Base-by-base conservation (phyloP, 2,888 invertebrate species). In the Ochlodes sylvanus region DNA sequence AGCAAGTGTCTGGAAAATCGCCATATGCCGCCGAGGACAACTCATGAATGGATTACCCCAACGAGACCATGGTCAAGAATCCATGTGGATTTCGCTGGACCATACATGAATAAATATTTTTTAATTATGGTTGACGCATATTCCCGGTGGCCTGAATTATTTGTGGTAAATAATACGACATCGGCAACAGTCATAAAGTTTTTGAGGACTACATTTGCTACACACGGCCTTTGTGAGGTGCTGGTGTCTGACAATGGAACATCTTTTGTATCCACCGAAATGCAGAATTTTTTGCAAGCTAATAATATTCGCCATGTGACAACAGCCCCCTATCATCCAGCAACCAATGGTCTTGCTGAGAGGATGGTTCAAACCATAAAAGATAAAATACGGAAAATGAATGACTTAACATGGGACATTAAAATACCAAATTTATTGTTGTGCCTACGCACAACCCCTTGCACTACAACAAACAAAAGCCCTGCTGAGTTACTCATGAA, bases 341-440 rank as follows among this genome's bases (percentile, higher is more conserved):
- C 72, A 6, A 70, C 72, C 7, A 73, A 74, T 47, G 73, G 73
- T 0, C 54, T 70, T 10, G 70, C 71, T 3, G 73, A 73, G 19
- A 38, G 72, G n/a, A 71, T 71, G 67, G 70, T 73, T 6, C 75
- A 75, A 47, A 75, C 73, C 7, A 42, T 75, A 0, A 73, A 73
- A 62, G 65, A 70, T 42, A 73, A 73, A 61, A 42, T 73, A 17
- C 67, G 58, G 0, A 71, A 73, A 32, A 67, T 70, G 65, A 52
- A 60, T 9, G 44, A 65, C 42, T n/a, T 70, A 1, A 12, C 72
- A 5, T 74, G 73, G 72, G 69, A 72, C 57, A 50, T 69, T 15
- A 68, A 63, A 42, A 63, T 69, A 21, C 44, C 69, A n/a, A 69
- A 69, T 47, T 32, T 65, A 21, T 47, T 69, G 27, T 15, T 68